These are phyloP conservation scores for Barbus barbus DNA, from an alignment of 2,113 vertebrate genomes.

Conservation along the genomic window DNA sequence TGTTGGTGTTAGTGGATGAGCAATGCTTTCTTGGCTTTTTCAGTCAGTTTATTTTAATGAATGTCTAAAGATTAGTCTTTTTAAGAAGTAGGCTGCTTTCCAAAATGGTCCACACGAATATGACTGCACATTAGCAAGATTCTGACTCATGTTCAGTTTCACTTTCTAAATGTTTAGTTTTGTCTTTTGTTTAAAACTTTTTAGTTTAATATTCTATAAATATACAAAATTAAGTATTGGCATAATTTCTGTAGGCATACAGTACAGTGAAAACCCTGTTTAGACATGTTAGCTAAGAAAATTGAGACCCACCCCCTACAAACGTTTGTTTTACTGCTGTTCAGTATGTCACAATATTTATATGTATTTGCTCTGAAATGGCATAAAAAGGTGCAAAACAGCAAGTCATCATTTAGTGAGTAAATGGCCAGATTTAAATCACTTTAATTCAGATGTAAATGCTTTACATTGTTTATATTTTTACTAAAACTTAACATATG, in stretches of 20 bases:
- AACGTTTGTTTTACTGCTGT: too few species aligned
- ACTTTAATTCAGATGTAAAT: not conserved
- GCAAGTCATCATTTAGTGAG: not conserved
- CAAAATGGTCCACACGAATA: not conserved
- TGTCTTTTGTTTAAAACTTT: not conserved
- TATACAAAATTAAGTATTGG: not conserved
- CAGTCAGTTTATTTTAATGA: not conserved
- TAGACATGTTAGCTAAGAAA: not conserved
- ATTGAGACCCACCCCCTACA: too few species aligned
- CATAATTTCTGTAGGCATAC: not conserved
- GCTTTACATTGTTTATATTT: not conserved
- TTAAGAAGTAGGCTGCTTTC: not conserved
- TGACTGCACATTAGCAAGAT: not conserved
- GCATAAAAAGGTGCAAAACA: too few species aligned
- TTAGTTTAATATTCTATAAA: not conserved
- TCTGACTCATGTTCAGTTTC: not conserved
- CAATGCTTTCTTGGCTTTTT: conserved; percentile 19
- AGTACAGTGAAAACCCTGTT: not conserved
- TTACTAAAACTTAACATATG: not conserved
- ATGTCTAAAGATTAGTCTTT: not conserved
- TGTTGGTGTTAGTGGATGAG: not conserved
- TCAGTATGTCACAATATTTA: too few species aligned
- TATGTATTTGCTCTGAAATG: too few species aligned
- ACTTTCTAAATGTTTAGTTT: not conserved
- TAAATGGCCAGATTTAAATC: not conserved